phyloP scores from a whole-genome alignment of 1,140 invertebrate genomes.

The Psilanteris sp. region DNA sequence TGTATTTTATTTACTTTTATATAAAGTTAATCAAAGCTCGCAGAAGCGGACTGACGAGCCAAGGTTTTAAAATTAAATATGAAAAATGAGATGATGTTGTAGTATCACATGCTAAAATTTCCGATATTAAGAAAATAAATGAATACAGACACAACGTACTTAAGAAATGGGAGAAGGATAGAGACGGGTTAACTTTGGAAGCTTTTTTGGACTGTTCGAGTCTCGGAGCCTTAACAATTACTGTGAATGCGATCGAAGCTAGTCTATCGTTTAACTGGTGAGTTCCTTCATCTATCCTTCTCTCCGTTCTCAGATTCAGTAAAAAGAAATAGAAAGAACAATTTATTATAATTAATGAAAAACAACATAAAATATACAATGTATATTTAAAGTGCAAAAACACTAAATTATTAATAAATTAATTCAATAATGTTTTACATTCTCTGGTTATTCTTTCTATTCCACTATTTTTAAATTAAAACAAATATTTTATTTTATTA shows the following conservation, averaged over 20 bases:
- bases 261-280: constrained; percentile 66
- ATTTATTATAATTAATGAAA: too few species aligned
- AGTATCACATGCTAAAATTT: too few species aligned
- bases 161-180: constrained; percentile 78
- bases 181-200: constrained; percentile 71
- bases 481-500: too few species aligned
- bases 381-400: too few species aligned
- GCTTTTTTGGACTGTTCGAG: constrained; percentile 63
- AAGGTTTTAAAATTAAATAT: too few species aligned
- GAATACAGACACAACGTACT: constrained; percentile 46
- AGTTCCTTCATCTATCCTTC: constrained; percentile 80
- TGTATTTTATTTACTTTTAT: constrained; percentile 42
- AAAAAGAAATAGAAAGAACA: constrained; percentile 20
- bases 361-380: too few species aligned
- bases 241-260: constrained; percentile 63
- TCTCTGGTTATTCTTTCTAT: constrained; percentile 28
- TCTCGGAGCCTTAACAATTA: constrained; percentile 65
- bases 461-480: not conserved
- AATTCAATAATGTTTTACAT: not conserved
- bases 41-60: too few species aligned
- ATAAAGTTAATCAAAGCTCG: constrained; percentile 12
- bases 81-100: constrained; percentile 60
- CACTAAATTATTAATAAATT: too few species aligned
- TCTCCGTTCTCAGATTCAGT: constrained; percentile 72
- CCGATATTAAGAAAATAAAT: too few species aligned